Evolutionary conservation across 2,113 vertebrate genomes (phyloP).

Genomic region (Phainopepla nitens): DNA sequence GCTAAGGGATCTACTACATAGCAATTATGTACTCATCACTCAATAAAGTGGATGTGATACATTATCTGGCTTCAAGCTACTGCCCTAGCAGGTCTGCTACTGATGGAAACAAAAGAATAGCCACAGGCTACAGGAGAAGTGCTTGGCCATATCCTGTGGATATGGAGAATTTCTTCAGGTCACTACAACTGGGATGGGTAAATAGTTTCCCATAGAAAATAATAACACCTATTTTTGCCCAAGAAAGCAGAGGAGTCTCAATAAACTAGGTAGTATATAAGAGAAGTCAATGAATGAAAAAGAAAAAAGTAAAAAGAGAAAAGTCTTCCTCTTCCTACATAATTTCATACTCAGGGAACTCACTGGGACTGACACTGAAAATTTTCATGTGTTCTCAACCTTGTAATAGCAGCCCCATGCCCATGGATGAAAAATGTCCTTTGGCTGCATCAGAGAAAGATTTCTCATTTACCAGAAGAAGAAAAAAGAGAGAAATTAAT

Average conservation of each 20-base stretch:
- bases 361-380: background rate
- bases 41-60: background rate
- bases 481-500: background rate
- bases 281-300: background rate
- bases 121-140: background rate
- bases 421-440: background rate
- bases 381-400: background rate
- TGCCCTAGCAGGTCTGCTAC: background rate
- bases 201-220: background rate
- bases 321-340: background rate
- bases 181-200: background rate
- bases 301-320: background rate
- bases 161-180: background rate
- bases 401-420: background rate
- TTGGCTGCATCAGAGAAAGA: background rate
- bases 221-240: background rate
- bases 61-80: background rate
- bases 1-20: background rate
- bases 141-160: background rate
- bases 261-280: background rate
- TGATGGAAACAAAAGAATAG: background rate
- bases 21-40: background rate
- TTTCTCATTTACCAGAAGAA: background rate
- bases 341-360: background rate
- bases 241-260: background rate